Base-by-base conservation (phyloP, 92 coral and sea anemone genomes). In the Zoanthus solanderi region DNA sequence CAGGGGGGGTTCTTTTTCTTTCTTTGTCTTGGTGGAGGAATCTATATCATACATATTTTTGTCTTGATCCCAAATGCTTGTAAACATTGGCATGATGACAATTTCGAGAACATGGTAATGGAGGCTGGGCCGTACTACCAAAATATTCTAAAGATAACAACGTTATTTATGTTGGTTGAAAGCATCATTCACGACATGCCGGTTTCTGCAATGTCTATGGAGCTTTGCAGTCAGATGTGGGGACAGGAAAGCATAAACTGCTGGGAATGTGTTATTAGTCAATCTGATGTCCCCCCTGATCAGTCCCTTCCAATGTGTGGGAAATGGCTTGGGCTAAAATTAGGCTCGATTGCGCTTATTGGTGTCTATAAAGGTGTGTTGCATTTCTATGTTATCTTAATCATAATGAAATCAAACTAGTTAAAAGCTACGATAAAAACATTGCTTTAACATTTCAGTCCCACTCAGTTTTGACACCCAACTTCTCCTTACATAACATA, bases 201-300 rank as follows among this genome's bases (percentile, higher is more conserved):
- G 34, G 86, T 95, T 77, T 93, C 98, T 9, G 86, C 94, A 56
- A 79, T 97, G 85, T 98, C 96, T 17, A 87, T 97, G 16, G 99
- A 97, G 95, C 79, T 97, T 78, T 95, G 98, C 84, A 92, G 94
- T 16, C 96, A 95, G 94, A 94, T 97, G 93, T 97, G 99, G 99
- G 95, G 96, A 2, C 92, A 92, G 14, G 98, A 91, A 44, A 95
- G 98, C 5, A 86, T 95, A 31, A 96, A 96, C 67, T 96, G 99
- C 79, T 96, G 99, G 99, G 99, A 95, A 32, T 96, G 98, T 66
- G 96, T 94, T 30, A 66, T 89, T 10, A 79, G 89, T 23, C 87
- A 91, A 23, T 88, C 68, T 5, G 87, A 66, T 32, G 87, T 87
- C 16, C 96, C 95, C 13, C 93, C 92, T 29, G 81, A 72, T n/a